phyloP scores from a whole-genome alignment of 2,797 vertebrate genomes.

The Podarcis lilfordi region DNA sequence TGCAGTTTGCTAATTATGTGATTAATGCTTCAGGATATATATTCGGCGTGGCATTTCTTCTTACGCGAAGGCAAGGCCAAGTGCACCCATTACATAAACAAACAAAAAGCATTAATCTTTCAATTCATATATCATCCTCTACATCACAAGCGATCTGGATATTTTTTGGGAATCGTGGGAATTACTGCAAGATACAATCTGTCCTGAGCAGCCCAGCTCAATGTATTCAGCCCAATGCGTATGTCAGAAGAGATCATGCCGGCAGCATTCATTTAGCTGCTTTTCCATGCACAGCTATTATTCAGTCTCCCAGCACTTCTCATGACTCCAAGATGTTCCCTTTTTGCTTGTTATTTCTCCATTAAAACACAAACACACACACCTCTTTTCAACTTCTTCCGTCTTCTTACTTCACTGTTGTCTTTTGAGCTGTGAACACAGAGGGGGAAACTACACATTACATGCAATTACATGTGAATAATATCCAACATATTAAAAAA shows the following conservation, averaged over 20 bases:
- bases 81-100: slow-evolving; percentile 46
- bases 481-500: neutral
- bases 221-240: slow-evolving; percentile 10
- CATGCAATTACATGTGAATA: neutral
- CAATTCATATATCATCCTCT: slow-evolving; percentile 20
- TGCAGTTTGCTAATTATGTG: slow-evolving; percentile 9
- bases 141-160: slow-evolving; percentile 32
- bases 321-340: rapidly evolving
- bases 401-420: neutral
- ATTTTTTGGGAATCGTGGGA: slow-evolving; percentile 21
- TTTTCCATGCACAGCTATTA: neutral
- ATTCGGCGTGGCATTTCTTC: slow-evolving; percentile 8
- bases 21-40: slow-evolving; percentile 22
- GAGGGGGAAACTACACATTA: neutral
- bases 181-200: slow-evolving; percentile 56
- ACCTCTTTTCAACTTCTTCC: neutral
- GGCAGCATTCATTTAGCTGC: slow-evolving; percentile 4
- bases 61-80: slow-evolving; percentile 28
- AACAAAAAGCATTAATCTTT: slow-evolving; percentile 36
- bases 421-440: neutral
- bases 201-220: slow-evolving; percentile 9
- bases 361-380: neutral
- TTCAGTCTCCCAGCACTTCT: rapidly evolving
- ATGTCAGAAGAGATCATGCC: slow-evolving; percentile 47
- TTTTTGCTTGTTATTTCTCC: neutral